Base-by-base conservation (phyloP, 1,140 invertebrate species). In the Brachionus manjavacas region DNA sequence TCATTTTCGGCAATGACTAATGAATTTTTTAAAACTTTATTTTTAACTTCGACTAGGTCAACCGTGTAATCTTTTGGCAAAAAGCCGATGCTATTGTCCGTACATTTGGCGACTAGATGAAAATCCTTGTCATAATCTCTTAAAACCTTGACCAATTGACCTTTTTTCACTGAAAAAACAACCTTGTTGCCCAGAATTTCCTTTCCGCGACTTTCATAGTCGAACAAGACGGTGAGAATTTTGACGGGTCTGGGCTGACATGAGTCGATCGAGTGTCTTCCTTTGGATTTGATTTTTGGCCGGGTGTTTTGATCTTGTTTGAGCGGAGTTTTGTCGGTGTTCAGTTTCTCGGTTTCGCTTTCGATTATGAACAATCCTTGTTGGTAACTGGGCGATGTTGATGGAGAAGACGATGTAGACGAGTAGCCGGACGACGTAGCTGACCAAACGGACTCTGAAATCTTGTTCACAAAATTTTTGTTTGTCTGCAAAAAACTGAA, bases 401-500 rank as follows among this genome's bases (percentile, higher is more conserved):
- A 43, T 16, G 68, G 68, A 7, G 68, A 72, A 20, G 68, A 72
- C n/a, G 68, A 72, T 16, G 68, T 72, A 16, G 68, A 72, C 39
- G 68, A 72, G 52, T 41, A 81, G 12, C 41, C 79, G 2, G 52
- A 43, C 7, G 79, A 43, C 0, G 49, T 35, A 4, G 20, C 9
- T 35, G 52, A 43, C 4, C 12, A 81, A 23, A 31, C n/a, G 16
- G 79, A 64, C 31, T 41, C 68, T 20, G 68, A 23, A 0, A 39
- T 72, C 46, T 81, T 81, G 11, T 28, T 20, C 7, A 43, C 25
- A 81, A 81, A 81, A 9, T 12, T 60, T 64, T 81, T 81, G 14
- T 81, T 81, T 64, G 79, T 81, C 23, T 60, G 35, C 35, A 81
- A 64, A 60, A 81, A 81, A 68, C 79, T 81, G 39, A 81, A 81